A percentile compares a stretch with the other conserved stretches of the same genome.
Evolutionary conservation across 2,797 vertebrate genomes (phyloP).

Genomic region (Falco peregrinus): DNA sequence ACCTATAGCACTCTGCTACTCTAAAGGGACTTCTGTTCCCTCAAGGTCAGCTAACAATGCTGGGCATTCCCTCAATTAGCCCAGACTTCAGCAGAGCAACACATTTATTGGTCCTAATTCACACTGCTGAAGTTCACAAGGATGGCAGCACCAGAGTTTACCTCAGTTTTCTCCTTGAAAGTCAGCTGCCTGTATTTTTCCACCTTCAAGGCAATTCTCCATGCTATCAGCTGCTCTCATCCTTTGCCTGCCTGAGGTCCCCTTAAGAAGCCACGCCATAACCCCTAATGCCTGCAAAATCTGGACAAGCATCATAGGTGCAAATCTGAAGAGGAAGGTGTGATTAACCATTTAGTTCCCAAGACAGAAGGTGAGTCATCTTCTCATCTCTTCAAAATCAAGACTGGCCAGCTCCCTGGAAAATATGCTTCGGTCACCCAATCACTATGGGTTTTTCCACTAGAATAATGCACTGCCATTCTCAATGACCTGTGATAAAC

Average conservation of each 20-base stretch:
- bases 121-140: constrained; percentile 39
- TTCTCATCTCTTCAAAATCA: not conserved
- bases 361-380: not conserved
- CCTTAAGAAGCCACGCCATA: not conserved
- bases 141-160: not conserved
- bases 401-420: not conserved
- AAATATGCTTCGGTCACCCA: not conserved
- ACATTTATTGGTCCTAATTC: not conserved
- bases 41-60: constrained; percentile 8
- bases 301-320: not conserved
- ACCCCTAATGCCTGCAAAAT: not conserved
- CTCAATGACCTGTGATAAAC: not conserved
- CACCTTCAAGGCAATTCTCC: not conserved
- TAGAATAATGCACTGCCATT: not conserved
- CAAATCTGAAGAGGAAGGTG: not conserved
- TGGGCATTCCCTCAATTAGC: not conserved
- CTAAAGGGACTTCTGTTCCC: constrained; percentile 27
- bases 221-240: not conserved
- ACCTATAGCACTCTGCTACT: not conserved
- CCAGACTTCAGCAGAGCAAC: constrained; percentile 26
- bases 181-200: constrained; percentile 51
- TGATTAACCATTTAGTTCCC: not conserved
- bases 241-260: not conserved
- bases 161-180: constrained; percentile 7
- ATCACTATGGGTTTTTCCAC: not conserved